A percentile compares a stretch with the other conserved stretches of the same genome.
These are phyloP conservation scores for Halictus quadricinctus DNA, from an alignment of 2,888 invertebrate genomes.

Conservation along the genomic window DNA sequence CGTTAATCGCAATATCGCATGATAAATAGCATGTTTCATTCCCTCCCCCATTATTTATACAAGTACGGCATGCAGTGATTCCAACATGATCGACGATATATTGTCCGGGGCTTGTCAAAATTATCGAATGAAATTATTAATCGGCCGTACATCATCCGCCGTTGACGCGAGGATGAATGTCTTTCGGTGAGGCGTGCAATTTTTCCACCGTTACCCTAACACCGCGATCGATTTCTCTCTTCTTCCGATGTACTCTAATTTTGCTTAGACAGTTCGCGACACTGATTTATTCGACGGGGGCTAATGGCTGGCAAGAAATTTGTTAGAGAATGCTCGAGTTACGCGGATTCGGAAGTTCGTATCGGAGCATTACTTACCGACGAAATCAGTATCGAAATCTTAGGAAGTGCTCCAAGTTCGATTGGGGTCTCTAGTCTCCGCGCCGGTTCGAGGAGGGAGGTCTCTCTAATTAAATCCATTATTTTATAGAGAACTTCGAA, in stretches of 20 bases:
- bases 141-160: slow-evolving; percentile 38
- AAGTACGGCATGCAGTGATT: slow-evolving; percentile 44
- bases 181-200: slow-evolving; percentile 20
- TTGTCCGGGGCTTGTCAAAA: slow-evolving; percentile 63
- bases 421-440: background rate
- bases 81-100: slow-evolving; percentile 59
- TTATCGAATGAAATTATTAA: slow-evolving; percentile 71
- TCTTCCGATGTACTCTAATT: background rate
- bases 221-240: background rate
- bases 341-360: slow-evolving; percentile 8
- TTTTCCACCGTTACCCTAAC: background rate
- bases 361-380: background rate
- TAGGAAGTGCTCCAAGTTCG: slow-evolving; percentile 7
- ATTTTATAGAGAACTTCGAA: background rate
- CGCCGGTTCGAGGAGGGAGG: background rate
- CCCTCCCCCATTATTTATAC: slow-evolving; percentile 57
- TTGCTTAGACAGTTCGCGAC: background rate
- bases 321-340: background rate
- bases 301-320: background rate
- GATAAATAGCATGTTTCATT: slow-evolving; percentile 59
- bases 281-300: background rate
- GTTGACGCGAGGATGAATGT: slow-evolving; percentile 17
- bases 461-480: slow-evolving; percentile 7
- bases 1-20: slow-evolving; percentile 58
- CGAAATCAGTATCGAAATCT: slow-evolving; percentile 3